Evolutionary conservation across 2,797 vertebrate species (phyloP).

Genomic region (Sitta carolinensis): DNA sequence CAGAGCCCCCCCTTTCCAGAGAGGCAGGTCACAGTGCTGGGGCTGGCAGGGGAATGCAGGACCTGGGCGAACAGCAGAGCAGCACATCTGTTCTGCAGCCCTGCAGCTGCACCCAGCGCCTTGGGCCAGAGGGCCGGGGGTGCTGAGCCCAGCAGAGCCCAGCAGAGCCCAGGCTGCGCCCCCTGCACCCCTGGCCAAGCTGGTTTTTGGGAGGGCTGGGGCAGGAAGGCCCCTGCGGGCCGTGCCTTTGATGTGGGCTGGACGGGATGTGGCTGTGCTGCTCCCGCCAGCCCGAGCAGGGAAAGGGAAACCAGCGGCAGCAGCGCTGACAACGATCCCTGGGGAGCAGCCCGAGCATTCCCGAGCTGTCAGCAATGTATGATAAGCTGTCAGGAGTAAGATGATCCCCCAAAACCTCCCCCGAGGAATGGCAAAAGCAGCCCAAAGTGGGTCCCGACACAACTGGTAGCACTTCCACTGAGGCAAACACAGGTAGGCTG

Average conservation of each 20-base stretch:
- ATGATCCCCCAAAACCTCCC: not conserved
- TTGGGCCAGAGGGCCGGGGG: too few species aligned
- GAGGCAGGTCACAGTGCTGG: not conserved
- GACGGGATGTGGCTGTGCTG: conserved; percentile 45
- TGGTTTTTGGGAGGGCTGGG: not conserved
- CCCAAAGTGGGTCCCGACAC: not conserved
- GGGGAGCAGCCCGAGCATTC: not conserved
- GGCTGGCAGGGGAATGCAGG: not conserved
- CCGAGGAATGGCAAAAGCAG: not conserved
- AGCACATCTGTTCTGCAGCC: not conserved
- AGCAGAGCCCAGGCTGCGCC: not conserved
- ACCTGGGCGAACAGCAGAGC: not conserved
- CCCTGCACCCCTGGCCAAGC: not conserved
- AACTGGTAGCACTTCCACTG: not conserved
- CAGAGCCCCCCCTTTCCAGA: not conserved
- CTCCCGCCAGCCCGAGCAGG: not conserved
- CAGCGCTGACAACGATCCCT: not conserved
- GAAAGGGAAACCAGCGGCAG: not conserved
- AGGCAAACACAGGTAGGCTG: not conserved
- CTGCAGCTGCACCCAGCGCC: not conserved
- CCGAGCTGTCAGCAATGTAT: not conserved
- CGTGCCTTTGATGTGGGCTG: conserved; percentile 53
- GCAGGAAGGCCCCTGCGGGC: not conserved
- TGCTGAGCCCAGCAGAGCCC: not conserved
- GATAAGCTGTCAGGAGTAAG: not conserved